These are phyloP conservation scores for Torymus auratus DNA, from an alignment of 2,888 invertebrate species.

Conservation along the genomic window DNA sequence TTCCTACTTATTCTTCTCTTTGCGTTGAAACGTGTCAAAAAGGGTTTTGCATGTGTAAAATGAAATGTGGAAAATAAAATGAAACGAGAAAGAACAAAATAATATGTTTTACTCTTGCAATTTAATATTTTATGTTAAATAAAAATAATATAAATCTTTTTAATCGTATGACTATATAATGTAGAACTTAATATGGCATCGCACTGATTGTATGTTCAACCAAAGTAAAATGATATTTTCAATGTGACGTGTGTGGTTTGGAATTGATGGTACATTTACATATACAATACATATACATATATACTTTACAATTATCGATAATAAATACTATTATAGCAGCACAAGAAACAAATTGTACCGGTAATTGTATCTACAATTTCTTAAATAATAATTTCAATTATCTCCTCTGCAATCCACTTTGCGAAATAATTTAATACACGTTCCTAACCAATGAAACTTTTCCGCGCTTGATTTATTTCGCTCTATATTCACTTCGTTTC, in stretches of 20 bases:
- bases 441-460: constrained; percentile 6
- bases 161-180: constrained; percentile 59
- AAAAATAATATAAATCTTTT: constrained; percentile 66
- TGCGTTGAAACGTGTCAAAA: neutral
- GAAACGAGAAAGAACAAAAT: constrained; percentile 38
- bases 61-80: constrained; percentile 23
- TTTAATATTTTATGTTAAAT: constrained; percentile 66
- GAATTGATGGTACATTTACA: constrained; percentile 54
- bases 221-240: constrained; percentile 59
- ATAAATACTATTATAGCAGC: constrained; percentile 64
- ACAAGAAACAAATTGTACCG: constrained; percentile 65
- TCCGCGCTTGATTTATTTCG: constrained; percentile 13
- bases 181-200: constrained; percentile 69
- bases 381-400: constrained; percentile 35
- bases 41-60: neutral
- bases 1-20: constrained; percentile 28
- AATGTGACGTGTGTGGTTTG: constrained; percentile 39
- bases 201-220: constrained; percentile 65
- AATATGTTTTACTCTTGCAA: constrained; percentile 45
- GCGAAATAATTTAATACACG: constrained; percentile 31
- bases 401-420: constrained; percentile 7
- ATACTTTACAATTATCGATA: constrained; percentile 66
- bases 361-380: constrained; percentile 56
- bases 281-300: constrained; percentile 55
- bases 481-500: constrained; percentile 22